Base-by-base conservation (phyloP, 2,797 vertebrate genomes). In the Tokudaia tokunoshimensis region DNA sequence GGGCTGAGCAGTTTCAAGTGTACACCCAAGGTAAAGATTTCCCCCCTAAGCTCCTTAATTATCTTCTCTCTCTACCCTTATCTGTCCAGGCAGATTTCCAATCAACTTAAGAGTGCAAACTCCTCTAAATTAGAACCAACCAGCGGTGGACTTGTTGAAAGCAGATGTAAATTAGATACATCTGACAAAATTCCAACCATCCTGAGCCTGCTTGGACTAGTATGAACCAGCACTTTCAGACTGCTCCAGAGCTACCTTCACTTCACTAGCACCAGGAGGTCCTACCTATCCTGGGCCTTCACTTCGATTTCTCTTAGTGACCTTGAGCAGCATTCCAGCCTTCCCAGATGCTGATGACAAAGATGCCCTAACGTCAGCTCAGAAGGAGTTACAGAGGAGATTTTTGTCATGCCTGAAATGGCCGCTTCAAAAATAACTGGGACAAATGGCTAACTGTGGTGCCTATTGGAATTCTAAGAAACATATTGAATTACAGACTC, bases 401-500 rank as follows among this genome's bases (percentile, higher is more conserved):
- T 34, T 63, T 63, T 34, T 63, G 19, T 65, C 59, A 34, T 84
- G 15, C 17, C 26, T 65, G 26, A 9, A 47, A 7, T 47, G 26
- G 19, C 15, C 47, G 26, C 44, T 65, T 41, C 82, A 65, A 84
- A 65, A 83, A 7, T 20, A 31, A 47, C 41, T 31, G 4, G 29
- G 82, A 84, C 82, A 65, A 6, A 83, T 65, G 5, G 41, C 41
- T 65, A 47, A 84, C 29, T 84, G 41, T 65, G 26, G 10, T 65
- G 17, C 4, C 17, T 47, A 47, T 13, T 65, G 41, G 41, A 84
- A 84, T 47, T 47, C 41, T 19, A 47, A 65, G 47, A 29, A 47
- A 31, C 5, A 59, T 0, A 4, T 22, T 82, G 12, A 6, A 0
- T 1, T 44, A 4, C 9, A 44, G 59, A 37, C 14, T 11, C 26